Evolutionary conservation across 1,140 invertebrate genomes (phyloP).

Genomic region (Popillia japonica): DNA sequence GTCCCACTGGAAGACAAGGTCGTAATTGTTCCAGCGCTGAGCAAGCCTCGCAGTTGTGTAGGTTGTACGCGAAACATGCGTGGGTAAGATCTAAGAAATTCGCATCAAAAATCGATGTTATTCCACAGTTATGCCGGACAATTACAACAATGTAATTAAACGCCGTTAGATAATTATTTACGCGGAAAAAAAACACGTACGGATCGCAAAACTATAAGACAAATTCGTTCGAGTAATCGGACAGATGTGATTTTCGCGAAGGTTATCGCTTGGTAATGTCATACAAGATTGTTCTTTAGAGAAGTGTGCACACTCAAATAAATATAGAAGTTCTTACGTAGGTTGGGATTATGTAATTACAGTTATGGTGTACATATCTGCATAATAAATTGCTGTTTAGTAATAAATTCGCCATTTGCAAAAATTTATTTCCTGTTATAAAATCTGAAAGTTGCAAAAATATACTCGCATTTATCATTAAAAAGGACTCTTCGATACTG

Average conservation of each 20-base stretch:
- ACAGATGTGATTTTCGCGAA: background rate
- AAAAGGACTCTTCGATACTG: no score
- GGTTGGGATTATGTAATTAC: no score
- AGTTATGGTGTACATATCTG: no score
- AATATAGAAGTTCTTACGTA: no score
- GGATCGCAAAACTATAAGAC: background rate
- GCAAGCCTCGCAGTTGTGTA: background rate
- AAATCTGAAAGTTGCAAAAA: no score
- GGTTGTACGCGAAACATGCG: background rate
- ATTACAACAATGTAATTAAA: background rate
- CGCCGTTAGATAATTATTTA: background rate
- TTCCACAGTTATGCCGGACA: background rate
- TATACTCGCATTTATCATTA: no score
- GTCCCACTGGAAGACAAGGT: slow-evolving; percentile 7
- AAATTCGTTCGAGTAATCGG: background rate
- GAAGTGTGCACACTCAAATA: no score
- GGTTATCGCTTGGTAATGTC: background rate
- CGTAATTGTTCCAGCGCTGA: background rate
- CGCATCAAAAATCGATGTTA: background rate
- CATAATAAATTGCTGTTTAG: no score
- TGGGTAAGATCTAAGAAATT: background rate
- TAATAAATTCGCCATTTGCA: no score
- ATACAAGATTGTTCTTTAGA: no score
- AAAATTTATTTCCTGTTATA: no score
- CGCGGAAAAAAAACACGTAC: background rate